These are phyloP conservation scores for Helicolenus hilgendorfi DNA, from an alignment of 2,797 vertebrate genomes.

Conservation along the genomic window DNA sequence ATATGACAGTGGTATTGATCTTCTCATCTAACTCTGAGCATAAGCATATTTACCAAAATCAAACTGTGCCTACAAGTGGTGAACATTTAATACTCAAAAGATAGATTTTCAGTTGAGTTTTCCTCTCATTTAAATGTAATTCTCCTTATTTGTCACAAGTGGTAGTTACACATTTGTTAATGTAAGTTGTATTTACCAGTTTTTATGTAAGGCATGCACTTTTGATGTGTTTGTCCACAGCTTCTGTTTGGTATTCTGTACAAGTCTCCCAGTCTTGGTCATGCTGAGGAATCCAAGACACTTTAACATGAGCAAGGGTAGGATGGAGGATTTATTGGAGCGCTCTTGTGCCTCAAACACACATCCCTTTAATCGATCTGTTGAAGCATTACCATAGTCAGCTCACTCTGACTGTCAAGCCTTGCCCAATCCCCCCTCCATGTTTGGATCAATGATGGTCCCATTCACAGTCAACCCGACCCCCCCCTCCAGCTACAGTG, in stretches of 20 bases:
- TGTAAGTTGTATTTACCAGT: not conserved
- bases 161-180: not conserved
- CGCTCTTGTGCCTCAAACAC: conserved; percentile 65
- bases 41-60: not conserved
- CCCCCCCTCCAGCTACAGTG: conserved; percentile 28
- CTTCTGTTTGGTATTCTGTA: conserved; percentile 53
- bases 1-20: not conserved
- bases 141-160: not conserved
- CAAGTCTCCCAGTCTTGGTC: conserved; percentile 1
- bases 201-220: not conserved
- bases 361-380: conserved; percentile 81
- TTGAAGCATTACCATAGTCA: conserved; percentile 80
- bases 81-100: not conserved
- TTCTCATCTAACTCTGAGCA: not conserved
- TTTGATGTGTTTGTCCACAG: conserved; percentile 3
- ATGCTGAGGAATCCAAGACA: conserved; percentile 54
- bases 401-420: conserved; percentile 51
- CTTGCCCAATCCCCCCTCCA: conserved; percentile 28
- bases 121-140: not conserved
- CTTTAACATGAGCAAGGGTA: conserved; percentile 44
- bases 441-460: conserved; percentile 77
- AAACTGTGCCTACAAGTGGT: not conserved
- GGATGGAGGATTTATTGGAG: conserved; percentile 76
- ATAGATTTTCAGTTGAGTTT: not conserved
- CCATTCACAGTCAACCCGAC: conserved; percentile 45